Evolutionary conservation across 2,797 vertebrate genomes (phyloP), one percentile per base, ranked within the genome.

Genomic region (Acanthopagrus latus): DNA sequence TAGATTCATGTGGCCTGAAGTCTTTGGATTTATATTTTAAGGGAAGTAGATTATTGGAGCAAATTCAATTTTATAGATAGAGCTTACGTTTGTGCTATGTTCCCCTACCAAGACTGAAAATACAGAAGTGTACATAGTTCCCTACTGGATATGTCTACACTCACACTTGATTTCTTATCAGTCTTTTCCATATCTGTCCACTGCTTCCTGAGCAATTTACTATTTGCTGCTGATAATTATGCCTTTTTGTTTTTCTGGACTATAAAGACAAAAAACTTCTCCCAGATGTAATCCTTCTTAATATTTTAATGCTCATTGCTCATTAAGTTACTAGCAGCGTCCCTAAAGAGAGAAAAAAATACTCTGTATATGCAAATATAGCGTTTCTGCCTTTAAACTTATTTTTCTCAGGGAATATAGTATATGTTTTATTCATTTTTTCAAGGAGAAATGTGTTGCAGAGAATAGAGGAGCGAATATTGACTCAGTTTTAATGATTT

Each of bases 401-500:
- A 14, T 20, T 21, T 57, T 63, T 62, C 16, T 67, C 20, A 47
- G 18, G 12, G 1, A 72, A 47, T 63, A 21, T 17, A 52, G 3
- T 12, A 47, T 8, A 20, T 64, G 20, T 11, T 29, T 38, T 18
- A 59, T 56, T 58, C 44, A 66, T 69, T 71, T 76, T 63, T 76
- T 57, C 8, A 74, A 29, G 18, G 17, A 23, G 8, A 21, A 55
- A 65, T 69, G 76, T 55, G 74, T 76, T 76, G 8, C 63, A 67
- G 59, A 55, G 44, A 46, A 54, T 41, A 71, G 54, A 71, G 48
- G 59, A 33, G 64, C 67, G 73, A 88, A 78, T 81, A 85, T 82
- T 81, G 72, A 82, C 82, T 69, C 3, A 46, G 46, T 83, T 70
- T 23, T 51, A 83, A 71, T 71, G 51, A 72, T 62, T 88, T 89